Conservation (phyloP, 2,113 vertebrate genomes). For the Lates calcarifer region DNA sequence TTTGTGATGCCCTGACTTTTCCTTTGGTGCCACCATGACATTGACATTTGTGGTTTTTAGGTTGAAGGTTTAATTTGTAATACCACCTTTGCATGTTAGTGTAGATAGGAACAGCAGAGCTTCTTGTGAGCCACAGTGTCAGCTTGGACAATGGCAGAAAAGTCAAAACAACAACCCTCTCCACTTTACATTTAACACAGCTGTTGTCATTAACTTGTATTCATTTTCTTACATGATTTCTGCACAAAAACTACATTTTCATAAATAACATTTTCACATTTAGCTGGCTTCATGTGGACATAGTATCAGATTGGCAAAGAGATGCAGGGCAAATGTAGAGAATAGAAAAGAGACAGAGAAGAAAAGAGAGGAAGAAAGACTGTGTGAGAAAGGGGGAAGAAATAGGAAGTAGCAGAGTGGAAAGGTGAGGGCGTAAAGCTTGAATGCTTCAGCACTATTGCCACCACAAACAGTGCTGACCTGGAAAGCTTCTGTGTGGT, state of each 20-base stretch:
- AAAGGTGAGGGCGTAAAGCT: slow-evolving; percentile 74
- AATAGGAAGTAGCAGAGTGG: slow-evolving; percentile 75
- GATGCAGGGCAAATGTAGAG: slow-evolving; percentile 12
- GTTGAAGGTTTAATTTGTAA: neutral
- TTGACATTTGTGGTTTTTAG: too few species aligned
- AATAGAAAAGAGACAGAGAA: neutral
- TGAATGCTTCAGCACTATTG: slow-evolving; percentile 70
- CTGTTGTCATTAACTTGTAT: slow-evolving; percentile 10
- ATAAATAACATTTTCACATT: slow-evolving; percentile 28
- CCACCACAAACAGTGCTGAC: slow-evolving; percentile 78
- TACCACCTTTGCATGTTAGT: neutral
- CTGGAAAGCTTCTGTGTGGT: slow-evolving; percentile 69
- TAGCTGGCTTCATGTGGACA: neutral
- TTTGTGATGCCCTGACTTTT: too few species aligned
- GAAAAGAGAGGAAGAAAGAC: neutral
- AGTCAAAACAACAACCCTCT: neutral
- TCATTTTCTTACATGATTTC: neutral
- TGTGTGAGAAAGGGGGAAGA: slow-evolving; percentile 43
- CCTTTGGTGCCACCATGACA: too few species aligned
- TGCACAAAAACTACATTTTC: neutral
- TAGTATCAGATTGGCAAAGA: neutral
- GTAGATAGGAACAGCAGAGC: neutral
- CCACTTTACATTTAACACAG: neutral
- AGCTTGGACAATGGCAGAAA: neutral
- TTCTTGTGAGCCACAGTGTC: too few species aligned